phyloP scores from a whole-genome alignment of 2,888 invertebrate genomes.

The Agrochola macilenta region DNA sequence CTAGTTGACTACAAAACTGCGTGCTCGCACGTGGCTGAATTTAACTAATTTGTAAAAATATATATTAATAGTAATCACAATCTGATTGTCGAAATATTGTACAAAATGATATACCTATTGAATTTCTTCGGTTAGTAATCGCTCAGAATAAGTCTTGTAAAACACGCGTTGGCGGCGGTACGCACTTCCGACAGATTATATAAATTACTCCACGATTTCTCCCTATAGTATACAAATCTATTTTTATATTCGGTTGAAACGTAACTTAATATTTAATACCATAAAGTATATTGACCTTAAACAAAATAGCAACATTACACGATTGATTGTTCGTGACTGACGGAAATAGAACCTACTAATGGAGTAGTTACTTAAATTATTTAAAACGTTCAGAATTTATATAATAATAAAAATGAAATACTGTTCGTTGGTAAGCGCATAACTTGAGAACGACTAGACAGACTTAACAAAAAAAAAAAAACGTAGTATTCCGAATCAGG shows the following conservation, averaged over 20 bases:
- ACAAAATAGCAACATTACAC: constrained; percentile 5
- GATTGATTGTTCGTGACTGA: background rate
- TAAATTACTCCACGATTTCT: constrained; percentile 15
- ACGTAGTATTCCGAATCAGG: background rate
- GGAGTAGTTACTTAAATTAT: constrained; percentile 3
- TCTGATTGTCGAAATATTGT: background rate
- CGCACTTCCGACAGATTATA: background rate
- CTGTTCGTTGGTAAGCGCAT: background rate
- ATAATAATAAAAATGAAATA: too few species aligned
- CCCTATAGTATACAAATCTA: background rate
- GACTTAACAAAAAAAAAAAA: too few species aligned
- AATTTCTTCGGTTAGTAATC: background rate
- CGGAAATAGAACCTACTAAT: constrained; percentile 11
- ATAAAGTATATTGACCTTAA: constrained; percentile 3
- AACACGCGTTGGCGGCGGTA: background rate
- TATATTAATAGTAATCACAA: background rate
- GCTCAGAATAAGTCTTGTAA: background rate
- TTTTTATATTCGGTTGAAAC: background rate
- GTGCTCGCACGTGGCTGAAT: background rate
- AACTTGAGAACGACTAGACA: background rate
- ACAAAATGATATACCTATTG: background rate
- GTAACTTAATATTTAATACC: background rate
- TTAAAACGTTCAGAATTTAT: background rate
- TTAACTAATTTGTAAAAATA: background rate
- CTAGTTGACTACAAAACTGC: background rate